Evolutionary conservation across 2,888 invertebrate genomes (phyloP).

Genomic region (Melieria picta): DNA sequence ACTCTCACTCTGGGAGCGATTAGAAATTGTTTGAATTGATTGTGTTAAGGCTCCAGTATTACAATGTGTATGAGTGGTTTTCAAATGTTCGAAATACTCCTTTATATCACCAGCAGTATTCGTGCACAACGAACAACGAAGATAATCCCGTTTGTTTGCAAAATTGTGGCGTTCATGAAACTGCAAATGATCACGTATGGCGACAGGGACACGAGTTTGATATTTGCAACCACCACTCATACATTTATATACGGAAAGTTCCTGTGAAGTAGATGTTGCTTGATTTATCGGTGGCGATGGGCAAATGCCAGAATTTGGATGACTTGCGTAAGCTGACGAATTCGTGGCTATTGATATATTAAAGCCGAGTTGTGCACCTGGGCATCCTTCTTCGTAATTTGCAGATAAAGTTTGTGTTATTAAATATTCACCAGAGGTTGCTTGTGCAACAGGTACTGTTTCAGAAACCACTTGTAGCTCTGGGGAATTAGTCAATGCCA

Average conservation of each 20-base stretch:
- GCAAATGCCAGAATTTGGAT: constrained; percentile 6
- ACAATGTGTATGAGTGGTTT: neutral
- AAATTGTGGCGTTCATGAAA: constrained; percentile 51
- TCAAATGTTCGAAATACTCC: constrained; percentile 51
- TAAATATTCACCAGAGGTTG: constrained; percentile 43
- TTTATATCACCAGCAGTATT: constrained; percentile 48
- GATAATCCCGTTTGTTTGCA: constrained; percentile 49
- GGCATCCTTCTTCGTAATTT: constrained; percentile 43
- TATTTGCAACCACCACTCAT: constrained; percentile 54
- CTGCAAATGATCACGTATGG: constrained; percentile 56
- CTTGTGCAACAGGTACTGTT: constrained; percentile 45
- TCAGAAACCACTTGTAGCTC: constrained; percentile 44
- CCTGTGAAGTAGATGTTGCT: neutral
- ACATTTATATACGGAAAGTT: constrained; percentile 47
- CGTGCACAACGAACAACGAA: constrained; percentile 53
- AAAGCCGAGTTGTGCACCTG: constrained; percentile 40
- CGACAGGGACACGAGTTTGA: constrained; percentile 49
- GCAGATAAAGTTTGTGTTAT: constrained; percentile 52
- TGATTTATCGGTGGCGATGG: neutral
- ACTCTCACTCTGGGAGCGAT: constrained; percentile 36
- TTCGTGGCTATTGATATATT: constrained; percentile 49
- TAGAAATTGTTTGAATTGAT: no score
- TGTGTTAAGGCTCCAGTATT: no score
- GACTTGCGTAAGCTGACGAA: neutral
- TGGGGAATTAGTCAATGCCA: constrained; percentile 35